phyloP scores from a whole-genome alignment of 2,888 invertebrate genomes.

The Sinotaia quadrata region DNA sequence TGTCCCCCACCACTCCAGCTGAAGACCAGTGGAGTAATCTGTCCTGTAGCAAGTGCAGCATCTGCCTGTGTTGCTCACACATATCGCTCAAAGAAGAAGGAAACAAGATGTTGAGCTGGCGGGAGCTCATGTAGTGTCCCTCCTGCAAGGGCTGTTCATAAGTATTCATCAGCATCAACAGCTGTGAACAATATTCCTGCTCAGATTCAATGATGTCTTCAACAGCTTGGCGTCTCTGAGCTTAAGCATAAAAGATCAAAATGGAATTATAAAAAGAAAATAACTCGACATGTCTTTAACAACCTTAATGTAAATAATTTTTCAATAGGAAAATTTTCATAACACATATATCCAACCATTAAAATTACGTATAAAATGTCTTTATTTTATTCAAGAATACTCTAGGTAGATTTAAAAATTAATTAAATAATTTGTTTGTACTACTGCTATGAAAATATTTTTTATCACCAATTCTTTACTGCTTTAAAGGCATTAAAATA shows the following conservation, averaged over 20 bases:
- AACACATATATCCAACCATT: no score
- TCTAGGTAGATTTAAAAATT: no score
- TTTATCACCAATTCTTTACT: no score
- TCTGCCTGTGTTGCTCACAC: slow-evolving; percentile 72
- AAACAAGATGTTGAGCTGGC: slow-evolving; percentile 69
- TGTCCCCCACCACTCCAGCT: slow-evolving; percentile 71
- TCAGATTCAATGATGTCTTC: slow-evolving; percentile 73
- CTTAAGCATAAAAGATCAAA: slow-evolving; percentile 40
- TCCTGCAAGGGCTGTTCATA: slow-evolving; percentile 71
- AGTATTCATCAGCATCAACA: slow-evolving; percentile 72
- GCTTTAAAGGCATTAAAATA: no score
- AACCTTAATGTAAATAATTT: no score
- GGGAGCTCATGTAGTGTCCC: slow-evolving; percentile 46
- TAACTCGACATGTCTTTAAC: no score
- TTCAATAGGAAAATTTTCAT: no score
- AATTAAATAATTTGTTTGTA: no score
- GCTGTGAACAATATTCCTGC: slow-evolving; percentile 72
- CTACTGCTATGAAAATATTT: no score
- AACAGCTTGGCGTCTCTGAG: slow-evolving; percentile 54
- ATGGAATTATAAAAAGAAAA: no score
- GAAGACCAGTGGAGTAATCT: slow-evolving; percentile 69
- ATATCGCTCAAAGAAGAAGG: slow-evolving; percentile 71
- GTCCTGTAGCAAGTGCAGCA: slow-evolving; percentile 71
- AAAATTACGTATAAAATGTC: no score
- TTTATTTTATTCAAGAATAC: no score